Percentiles rank a stretch among this genome's conserved stretches.
phyloP scores from a whole-genome alignment of 2,888 invertebrate genomes.

The Clunio marinus region DNA sequence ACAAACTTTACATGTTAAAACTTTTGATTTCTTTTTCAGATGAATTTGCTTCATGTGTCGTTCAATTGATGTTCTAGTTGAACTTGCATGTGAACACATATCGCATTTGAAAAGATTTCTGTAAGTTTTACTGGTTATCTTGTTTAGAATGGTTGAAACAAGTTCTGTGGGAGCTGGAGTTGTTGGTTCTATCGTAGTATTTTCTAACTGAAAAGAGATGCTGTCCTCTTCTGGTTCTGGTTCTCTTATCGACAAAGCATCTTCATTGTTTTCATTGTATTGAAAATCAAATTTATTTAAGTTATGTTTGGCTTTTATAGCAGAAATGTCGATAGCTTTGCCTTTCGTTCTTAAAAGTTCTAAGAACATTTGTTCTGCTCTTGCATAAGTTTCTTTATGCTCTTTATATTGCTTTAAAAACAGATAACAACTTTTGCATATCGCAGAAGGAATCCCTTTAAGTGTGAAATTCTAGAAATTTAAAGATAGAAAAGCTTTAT shows the following conservation, averaged over 20 bases:
- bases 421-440: not conserved
- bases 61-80: not conserved
- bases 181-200: not conserved
- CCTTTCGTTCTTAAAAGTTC: constrained; percentile 7
- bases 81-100: not conserved
- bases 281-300: too few species aligned
- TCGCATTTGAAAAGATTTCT: constrained; percentile 4
- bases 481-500: not conserved
- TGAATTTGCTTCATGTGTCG: not conserved
- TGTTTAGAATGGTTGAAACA: not conserved
- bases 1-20: not conserved
- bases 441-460: not conserved
- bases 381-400: not conserved
- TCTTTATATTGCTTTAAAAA: not conserved
- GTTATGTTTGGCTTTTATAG: not conserved
- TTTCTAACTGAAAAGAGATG: too few species aligned
- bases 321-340: not conserved
- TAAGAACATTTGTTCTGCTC: constrained; percentile 18
- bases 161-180: not conserved
- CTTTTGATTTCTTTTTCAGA: not conserved
- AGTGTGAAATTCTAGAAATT: constrained; percentile 20
- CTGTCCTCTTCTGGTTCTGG: too few species aligned
- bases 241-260: too few species aligned
- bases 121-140: constrained; percentile 3
- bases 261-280: too few species aligned